These are phyloP conservation scores for Nematostella vectensis DNA, from an alignment of 92 coral and sea anemone species.

Conservation along the genomic window DNA sequence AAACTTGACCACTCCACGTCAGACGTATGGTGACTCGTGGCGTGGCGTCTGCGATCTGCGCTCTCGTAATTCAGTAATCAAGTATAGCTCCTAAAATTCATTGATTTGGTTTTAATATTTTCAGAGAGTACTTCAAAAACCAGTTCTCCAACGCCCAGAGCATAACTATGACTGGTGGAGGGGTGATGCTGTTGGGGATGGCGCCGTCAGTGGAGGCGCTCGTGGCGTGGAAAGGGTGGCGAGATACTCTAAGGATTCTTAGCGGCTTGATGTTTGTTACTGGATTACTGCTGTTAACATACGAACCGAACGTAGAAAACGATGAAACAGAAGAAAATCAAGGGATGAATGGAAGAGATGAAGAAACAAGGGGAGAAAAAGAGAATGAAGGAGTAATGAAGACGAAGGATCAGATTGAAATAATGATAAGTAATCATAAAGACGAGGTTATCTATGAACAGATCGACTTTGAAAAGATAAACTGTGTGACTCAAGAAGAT, in stretches of 20 bases:
- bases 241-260: slow-evolving; percentile 17
- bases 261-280: slow-evolving; percentile 14
- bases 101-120: no score
- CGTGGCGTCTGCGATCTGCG: no score
- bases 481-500: no score
- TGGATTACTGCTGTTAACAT: slow-evolving; percentile 17
- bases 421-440: no score
- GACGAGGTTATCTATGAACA: no score
- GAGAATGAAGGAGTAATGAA: no score
- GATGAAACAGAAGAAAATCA: neutral
- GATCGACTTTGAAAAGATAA: no score
- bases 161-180: slow-evolving; percentile 18
- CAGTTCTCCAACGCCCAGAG: slow-evolving; percentile 19
- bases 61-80: no score
- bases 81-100: no score
- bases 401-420: no score
- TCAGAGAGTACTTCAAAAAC: slow-evolving; percentile 15
- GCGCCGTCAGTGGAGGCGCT: slow-evolving; percentile 28
- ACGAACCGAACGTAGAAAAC: slow-evolving; percentile 27
- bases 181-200: slow-evolving; percentile 26
- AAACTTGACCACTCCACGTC: no score
- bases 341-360: neutral
- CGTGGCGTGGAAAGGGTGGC: slow-evolving; percentile 26
- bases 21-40: no score
- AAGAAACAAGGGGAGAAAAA: neutral